Conservation (phyloP, 2,797 vertebrate species). For the Propithecus perrieri region DNA sequence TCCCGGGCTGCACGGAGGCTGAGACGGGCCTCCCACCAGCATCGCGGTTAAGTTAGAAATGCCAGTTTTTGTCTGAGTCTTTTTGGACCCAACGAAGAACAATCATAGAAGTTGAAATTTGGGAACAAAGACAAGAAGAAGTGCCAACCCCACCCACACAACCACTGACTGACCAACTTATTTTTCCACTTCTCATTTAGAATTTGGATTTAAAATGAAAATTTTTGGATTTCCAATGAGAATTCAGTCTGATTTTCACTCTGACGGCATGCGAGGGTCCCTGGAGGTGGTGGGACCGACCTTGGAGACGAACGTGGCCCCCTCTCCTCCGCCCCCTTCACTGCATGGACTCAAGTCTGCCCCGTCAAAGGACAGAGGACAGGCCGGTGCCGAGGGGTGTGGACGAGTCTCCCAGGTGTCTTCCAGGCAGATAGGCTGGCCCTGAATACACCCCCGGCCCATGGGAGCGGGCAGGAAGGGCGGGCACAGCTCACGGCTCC, state of each 20-base stretch:
- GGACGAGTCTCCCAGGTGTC: fast-evolving
- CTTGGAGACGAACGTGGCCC: fast-evolving
- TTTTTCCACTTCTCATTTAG: not conserved
- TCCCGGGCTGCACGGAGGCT: not conserved
- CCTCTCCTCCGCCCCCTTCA: fast-evolving
- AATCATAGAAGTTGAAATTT: not conserved
- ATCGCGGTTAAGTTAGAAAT: fast-evolving
- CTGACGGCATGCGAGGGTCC: not conserved
- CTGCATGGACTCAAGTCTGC: fast-evolving
- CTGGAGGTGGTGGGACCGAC: fast-evolving
- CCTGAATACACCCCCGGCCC: not conserved
- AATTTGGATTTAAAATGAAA: not conserved
- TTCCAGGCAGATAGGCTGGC: not conserved
- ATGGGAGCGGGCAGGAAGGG: too few relatives aligned
- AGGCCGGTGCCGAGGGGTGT: fast-evolving
- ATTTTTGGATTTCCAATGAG: not conserved
- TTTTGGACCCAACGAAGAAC: not conserved
- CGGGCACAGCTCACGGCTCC: fast-evolving
- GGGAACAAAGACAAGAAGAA: not conserved
- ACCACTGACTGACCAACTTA: not conserved
- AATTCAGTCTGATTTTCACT: not conserved
- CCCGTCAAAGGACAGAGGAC: not conserved
- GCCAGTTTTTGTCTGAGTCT: not conserved
- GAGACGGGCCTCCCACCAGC: not conserved
- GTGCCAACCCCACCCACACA: not conserved